Percentiles rank a stretch among this genome's conserved stretches.
Conservation (phyloP, 2,797 vertebrate genomes). For the Sebastes flavidus region DNA sequence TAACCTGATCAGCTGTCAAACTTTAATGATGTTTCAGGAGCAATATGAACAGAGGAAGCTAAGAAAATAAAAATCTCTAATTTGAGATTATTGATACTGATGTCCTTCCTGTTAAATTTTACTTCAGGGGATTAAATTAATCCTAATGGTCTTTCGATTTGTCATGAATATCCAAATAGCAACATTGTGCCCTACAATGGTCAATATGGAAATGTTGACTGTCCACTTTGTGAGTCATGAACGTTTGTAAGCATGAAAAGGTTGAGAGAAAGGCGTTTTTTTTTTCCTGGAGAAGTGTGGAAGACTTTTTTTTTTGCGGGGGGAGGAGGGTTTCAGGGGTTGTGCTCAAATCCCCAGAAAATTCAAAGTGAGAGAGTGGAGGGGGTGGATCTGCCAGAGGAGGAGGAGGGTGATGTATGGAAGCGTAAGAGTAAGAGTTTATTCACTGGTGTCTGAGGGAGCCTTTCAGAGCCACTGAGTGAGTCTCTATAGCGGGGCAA, state of each 20-base stretch:
- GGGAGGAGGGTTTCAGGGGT: constrained; percentile 71
- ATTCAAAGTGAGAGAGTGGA: constrained; percentile 77
- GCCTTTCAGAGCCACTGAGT: constrained; percentile 92
- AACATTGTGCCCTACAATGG: neutral
- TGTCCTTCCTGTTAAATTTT: neutral
- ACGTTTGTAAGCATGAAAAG: constrained; percentile 52
- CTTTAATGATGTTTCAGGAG: neutral
- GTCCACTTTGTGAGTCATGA: constrained; percentile 41
- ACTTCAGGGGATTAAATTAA: neutral
- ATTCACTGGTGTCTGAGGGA: constrained; percentile 94
- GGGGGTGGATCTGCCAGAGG: constrained; percentile 75
- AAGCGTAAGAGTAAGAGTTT: constrained; percentile 93
- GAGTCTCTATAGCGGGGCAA: constrained; percentile 95
- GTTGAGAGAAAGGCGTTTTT: constrained; percentile 10
- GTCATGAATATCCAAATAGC: constrained; percentile 49
- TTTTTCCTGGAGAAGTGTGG: constrained; percentile 31
- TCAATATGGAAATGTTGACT: constrained; percentile 39
- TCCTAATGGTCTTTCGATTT: neutral
- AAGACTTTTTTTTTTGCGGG: constrained; percentile 18
- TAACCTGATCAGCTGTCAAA: constrained; percentile 5
- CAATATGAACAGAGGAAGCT: neutral
- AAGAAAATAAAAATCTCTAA: neutral
- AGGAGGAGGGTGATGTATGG: constrained; percentile 88
- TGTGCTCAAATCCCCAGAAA: constrained; percentile 93
- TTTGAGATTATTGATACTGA: neutral